Conservation (phyloP, 2,888 invertebrate genomes). For the Thera obeliscata region DNA sequence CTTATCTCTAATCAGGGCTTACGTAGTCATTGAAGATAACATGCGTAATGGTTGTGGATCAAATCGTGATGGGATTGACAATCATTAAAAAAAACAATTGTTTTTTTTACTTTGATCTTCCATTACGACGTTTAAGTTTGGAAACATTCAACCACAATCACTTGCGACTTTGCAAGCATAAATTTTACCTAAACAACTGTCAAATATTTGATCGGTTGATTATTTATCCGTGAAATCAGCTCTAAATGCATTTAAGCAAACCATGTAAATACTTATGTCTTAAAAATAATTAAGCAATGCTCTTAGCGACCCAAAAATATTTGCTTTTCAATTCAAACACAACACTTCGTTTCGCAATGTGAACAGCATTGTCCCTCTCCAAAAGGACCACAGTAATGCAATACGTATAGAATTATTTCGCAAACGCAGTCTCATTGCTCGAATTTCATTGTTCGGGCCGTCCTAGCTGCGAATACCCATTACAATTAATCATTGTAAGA, state of each 20-base stretch:
- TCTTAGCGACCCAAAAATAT: slow-evolving; percentile 21
- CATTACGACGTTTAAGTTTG: background rate
- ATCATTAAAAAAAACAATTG: too few species aligned
- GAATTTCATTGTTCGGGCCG: slow-evolving; percentile 49
- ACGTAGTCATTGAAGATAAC: slow-evolving; percentile 27
- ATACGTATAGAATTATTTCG: slow-evolving; percentile 45
- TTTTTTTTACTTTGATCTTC: background rate
- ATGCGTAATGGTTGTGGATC: slow-evolving; percentile 22
- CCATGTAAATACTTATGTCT: background rate
- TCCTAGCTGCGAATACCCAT: slow-evolving; percentile 41
- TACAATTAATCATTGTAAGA: slow-evolving; percentile 47
- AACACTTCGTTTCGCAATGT: slow-evolving; percentile 33
- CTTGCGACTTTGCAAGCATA: too few species aligned
- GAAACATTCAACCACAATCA: too few species aligned
- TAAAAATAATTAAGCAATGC: slow-evolving; percentile 20
- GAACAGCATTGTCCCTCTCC: slow-evolving; percentile 48
- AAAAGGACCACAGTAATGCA: slow-evolving; percentile 48
- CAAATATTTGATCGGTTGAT: too few species aligned
- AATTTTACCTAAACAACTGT: too few species aligned
- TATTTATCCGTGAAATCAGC: too few species aligned
- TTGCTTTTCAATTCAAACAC: slow-evolving; percentile 24
- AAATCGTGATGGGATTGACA: slow-evolving; percentile 18
- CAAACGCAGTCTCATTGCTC: slow-evolving; percentile 45
- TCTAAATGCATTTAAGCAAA: background rate
- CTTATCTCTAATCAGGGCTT: slow-evolving; percentile 28